These are phyloP conservation scores for Erpetoichthys calabaricus DNA, from an alignment of 2,797 vertebrate species.

Conservation along the genomic window DNA sequence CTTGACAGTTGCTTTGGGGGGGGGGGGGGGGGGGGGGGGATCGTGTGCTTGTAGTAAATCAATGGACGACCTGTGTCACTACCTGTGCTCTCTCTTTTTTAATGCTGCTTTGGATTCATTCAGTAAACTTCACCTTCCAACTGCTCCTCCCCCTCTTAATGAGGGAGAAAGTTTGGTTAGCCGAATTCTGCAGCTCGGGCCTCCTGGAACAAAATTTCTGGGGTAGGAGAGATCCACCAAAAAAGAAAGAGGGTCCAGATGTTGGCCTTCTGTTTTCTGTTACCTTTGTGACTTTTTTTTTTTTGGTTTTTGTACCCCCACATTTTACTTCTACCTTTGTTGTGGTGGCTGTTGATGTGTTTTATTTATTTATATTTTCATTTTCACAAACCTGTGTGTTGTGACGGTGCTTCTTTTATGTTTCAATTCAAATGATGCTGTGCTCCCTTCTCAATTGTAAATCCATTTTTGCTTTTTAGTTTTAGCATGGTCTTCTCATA, in stretches of 20 bases:
- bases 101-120: slow-evolving; percentile 86
- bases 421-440: slow-evolving; percentile 13
- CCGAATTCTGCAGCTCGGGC: slow-evolving; percentile 98
- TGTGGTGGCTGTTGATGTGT: too few species aligned
- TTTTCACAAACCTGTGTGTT: slow-evolving; percentile 49
- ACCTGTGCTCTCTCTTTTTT: slow-evolving; percentile 73
- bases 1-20: too few species aligned
- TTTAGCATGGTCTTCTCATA: slow-evolving; percentile 26
- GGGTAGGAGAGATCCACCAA: slow-evolving; percentile 85
- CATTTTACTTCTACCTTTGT: slow-evolving; percentile 23
- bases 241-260: slow-evolving; percentile 71
- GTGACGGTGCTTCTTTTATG: slow-evolving; percentile 6
- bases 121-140: slow-evolving; percentile 99
- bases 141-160: slow-evolving; percentile 96
- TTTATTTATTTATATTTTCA: slow-evolving; percentile 37
- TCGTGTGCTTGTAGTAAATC: not conserved
- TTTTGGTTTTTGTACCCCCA: slow-evolving; percentile 43
- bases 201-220: slow-evolving; percentile 97
- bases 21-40: not conserved
- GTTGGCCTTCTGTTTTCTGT: slow-evolving; percentile 57
- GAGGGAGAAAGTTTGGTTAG: slow-evolving; percentile 99
- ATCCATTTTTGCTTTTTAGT: not conserved
- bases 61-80: slow-evolving; percentile 39
- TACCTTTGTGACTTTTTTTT: slow-evolving; percentile 49
- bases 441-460: slow-evolving; percentile 6